Evolutionary conservation across 1,140 invertebrate species (phyloP), one percentile per base, ranked within the genome.

Genomic region (Tigriopus japonicus): DNA sequence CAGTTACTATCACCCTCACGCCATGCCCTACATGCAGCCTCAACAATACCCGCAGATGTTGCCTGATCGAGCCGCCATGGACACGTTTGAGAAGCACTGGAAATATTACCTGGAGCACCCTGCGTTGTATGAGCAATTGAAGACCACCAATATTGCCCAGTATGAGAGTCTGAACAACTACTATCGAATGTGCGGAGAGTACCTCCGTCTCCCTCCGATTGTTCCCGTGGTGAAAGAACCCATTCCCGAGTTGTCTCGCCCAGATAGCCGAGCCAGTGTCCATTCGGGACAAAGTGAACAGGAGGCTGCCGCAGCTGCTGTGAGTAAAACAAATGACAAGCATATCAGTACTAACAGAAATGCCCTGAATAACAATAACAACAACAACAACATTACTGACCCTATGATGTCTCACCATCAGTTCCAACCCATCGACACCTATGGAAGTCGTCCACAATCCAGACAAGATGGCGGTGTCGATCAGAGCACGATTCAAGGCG

Each of bases 41-140:
- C 13, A 54, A 23, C 17, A 28, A 19, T 54, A 54, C 17, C 19
- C 52, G n/a, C 14, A 21, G n/a, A 21, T 28, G n/a, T 23, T 54
- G 17, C 55, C 55, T 5, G 55, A 58, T 42, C 55, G 28, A 5
- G 41, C 13, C 12, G 15, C 40, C 10, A 41, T 58, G 28, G 55
- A 58, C 17, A 58, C 14, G 14, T 58, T 58, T 23, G 15, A 41
- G 23, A 58, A 58, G 28, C 35, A 58, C n/a, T 58, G 55, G 55
- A 41, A 58, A 41, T 58, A 58, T 23, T 58, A 58, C 28, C 42
- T 41, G n/a, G 28, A 6, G 6, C 13, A 58, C 28, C 55, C 55
- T 42, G 55, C 41, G 15, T 17, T 41, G 35, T 41, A 41, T 28
- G 55, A 58, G 28, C 17, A 23, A 10, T 41, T 58, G n/a, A 23